Evolutionary conservation across 2,888 invertebrate genomes (phyloP), one percentile per base, ranked within the genome.

Genomic region (Sinotaia quadrata): DNA sequence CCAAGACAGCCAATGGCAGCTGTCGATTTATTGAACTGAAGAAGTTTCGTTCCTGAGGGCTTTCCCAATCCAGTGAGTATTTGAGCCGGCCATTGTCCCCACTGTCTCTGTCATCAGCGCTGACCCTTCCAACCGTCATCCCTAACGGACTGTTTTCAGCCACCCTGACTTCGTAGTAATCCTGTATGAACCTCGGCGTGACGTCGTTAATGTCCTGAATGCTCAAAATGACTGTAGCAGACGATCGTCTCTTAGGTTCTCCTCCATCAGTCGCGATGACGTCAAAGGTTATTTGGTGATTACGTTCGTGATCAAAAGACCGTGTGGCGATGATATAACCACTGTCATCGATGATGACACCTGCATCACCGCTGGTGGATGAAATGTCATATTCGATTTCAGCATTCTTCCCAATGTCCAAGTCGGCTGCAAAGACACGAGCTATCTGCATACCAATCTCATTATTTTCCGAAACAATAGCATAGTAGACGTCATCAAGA

Each of bases 211-310:
- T 52, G 67, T 82, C 82, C 31, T 41, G 58, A 1, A 82, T 47
- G 7, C 54, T 68, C 8, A 82, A 75, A 10, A 71, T 69, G 61
- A 82, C 57, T 71, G 71, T 69, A 7, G 67, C 71, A 8, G 72
- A 71, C 4, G 68, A 34, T 34, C 63, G 59, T 34, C 59, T 90
- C 65, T 94, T 93, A 8, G 96, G 95, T 76, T 92, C 91, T 0
- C 97, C 97, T 72, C 92, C 93, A 89, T 97, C 97, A 84, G 94
- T 94, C 2, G 96, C 97, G 87, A 96, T 94, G 0, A 97, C 67
- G 60, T 72, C 70, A 37, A 83, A 71, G 24, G 71, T 69, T 15
- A 80, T 67, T 56, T 76, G 73, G 7, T 73, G 60, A 27, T 76
- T 67, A n/a, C 67, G 75, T 65, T 83, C 81, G 51, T 81, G 71